Evolutionary conservation across 2,888 invertebrate species (phyloP).

Genomic region (Plutella xylostella): DNA sequence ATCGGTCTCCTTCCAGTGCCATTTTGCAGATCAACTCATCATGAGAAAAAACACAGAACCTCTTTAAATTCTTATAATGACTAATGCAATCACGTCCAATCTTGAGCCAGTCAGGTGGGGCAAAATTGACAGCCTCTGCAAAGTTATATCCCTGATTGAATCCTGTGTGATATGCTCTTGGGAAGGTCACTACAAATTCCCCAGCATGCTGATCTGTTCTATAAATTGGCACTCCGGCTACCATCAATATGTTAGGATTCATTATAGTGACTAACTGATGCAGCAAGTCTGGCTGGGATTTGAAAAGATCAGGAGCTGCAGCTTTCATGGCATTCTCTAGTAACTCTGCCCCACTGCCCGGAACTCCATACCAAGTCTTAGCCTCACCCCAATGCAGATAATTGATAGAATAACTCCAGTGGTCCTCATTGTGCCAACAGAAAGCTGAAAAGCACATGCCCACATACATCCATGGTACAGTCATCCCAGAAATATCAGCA

Average conservation of each 20-base stretch:
- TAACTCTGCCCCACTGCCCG: slow-evolving; percentile 75
- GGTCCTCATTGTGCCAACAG: slow-evolving; percentile 88
- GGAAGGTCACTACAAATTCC: slow-evolving; percentile 86
- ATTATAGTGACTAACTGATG: slow-evolving; percentile 84
- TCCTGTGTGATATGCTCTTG: slow-evolving; percentile 83
- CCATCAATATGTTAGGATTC: slow-evolving; percentile 79
- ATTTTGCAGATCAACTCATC: slow-evolving; percentile 84
- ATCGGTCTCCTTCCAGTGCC: slow-evolving; percentile 74
- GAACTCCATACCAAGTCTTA: slow-evolving; percentile 86
- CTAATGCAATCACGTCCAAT: slow-evolving; percentile 77
- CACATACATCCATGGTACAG: slow-evolving; percentile 86
- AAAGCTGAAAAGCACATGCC: slow-evolving; percentile 88
- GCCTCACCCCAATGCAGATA: slow-evolving; percentile 87
- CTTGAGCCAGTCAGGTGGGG: slow-evolving; percentile 82
- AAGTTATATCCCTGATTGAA: slow-evolving; percentile 87
- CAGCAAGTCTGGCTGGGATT: slow-evolving; percentile 78
- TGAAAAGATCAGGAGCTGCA: slow-evolving; percentile 80
- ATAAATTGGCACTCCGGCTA: slow-evolving; percentile 70
- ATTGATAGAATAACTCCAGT: slow-evolving; percentile 87
- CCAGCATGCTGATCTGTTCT: slow-evolving; percentile 80
- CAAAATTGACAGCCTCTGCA: slow-evolving; percentile 89
- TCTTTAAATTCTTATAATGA: slow-evolving; percentile 76
- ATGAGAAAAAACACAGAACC: slow-evolving; percentile 84
- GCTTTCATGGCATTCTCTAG: slow-evolving; percentile 79
- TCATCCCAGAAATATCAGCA: slow-evolving; percentile 80